Percentiles rank a stretch among this genome's conserved stretches.
Conservation (phyloP, 2,888 invertebrate genomes). For the Rotaria socialis region DNA sequence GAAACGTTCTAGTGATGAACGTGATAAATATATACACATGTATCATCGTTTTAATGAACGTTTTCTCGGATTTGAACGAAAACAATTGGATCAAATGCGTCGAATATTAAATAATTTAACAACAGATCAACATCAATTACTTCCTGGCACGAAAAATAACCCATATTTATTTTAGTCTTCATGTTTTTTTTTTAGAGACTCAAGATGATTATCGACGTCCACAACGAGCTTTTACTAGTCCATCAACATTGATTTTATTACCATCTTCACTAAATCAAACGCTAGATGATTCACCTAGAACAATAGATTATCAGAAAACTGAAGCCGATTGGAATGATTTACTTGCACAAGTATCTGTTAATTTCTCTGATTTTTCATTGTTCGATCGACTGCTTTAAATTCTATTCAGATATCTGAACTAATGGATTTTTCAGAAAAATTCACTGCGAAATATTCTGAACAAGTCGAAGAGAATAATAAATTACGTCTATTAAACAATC, state of each 20-base stretch:
- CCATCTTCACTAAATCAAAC: neutral
- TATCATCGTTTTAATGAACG: neutral
- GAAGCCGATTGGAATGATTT: neutral
- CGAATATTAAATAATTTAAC: neutral
- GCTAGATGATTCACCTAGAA: neutral
- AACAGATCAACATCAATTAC: neutral
- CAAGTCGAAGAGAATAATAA: neutral
- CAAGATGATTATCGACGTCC: neutral
- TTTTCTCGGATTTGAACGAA: constrained; percentile 1
- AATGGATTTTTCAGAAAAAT: constrained; percentile 9
- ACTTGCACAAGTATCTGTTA: neutral
- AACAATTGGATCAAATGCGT: constrained; percentile 25
- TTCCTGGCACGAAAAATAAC: neutral
- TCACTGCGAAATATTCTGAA: neutral
- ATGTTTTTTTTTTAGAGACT: neutral
- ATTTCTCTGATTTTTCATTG: neutral
- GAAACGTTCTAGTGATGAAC: neutral
- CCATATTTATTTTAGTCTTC: no score
- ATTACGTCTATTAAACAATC: neutral
- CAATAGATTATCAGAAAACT: neutral
- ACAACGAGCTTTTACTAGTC: constrained; percentile 26
- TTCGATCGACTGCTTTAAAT: neutral
- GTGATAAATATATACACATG: neutral
- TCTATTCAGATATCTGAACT: neutral
- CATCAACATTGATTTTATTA: neutral